Percentiles rank a stretch among this genome's conserved stretches.
These are phyloP conservation scores for Drosophila kanekoi DNA, from an alignment of 2,888 invertebrate species.

Conservation along the genomic window DNA sequence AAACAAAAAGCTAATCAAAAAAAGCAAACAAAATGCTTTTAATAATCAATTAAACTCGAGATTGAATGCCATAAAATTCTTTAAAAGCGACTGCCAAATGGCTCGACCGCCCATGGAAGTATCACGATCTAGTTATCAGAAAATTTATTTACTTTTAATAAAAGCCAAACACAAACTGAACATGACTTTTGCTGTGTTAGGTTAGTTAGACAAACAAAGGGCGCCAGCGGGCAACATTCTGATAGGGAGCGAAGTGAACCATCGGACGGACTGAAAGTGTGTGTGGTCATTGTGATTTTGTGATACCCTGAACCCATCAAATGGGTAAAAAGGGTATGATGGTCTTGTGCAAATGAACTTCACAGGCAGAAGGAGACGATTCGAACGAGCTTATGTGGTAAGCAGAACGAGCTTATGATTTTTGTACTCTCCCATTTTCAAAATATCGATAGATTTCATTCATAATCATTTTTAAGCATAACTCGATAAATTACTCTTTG, in stretches of 20 bases:
- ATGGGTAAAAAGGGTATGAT: not conserved
- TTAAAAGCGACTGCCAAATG: constrained; percentile 2
- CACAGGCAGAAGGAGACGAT: too few relatives aligned
- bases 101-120: constrained; percentile 19
- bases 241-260: constrained; percentile 39
- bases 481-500: too few relatives aligned
- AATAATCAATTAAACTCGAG: constrained; percentile 44
- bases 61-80: constrained; percentile 29
- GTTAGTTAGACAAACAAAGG: constrained; percentile 53
- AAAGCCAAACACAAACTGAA: constrained; percentile 57
- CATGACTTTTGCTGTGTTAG: constrained; percentile 38
- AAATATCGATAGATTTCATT: too few relatives aligned
- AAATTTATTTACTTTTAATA: constrained; percentile 69
- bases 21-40: constrained; percentile 47
- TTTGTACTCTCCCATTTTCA: too few relatives aligned
- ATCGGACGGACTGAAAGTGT: constrained; percentile 25
- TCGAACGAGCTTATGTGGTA: too few relatives aligned
- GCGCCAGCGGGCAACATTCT: constrained; percentile 54
- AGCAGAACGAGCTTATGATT: too few relatives aligned
- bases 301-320: not conserved
- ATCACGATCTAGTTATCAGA: constrained; percentile 63
- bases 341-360: not conserved
- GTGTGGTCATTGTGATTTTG: constrained; percentile 41
- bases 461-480: too few relatives aligned
- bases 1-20: constrained; percentile 36